Evolutionary conservation across 2,113 vertebrate species (phyloP).

Genomic region (Hypanus sabinus): DNA sequence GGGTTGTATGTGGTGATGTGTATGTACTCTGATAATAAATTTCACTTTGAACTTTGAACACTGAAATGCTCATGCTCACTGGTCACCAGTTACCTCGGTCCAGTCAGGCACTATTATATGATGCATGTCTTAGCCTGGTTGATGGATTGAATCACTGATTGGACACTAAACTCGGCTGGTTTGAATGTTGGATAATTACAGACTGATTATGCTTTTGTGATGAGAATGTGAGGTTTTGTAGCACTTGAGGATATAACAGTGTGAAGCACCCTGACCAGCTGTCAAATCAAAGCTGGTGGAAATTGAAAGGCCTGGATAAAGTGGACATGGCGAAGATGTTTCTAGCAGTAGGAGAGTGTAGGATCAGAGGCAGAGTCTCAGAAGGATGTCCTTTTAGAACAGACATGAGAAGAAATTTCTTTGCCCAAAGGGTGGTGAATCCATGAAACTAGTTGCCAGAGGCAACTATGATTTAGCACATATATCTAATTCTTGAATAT

Average conservation of each 20-base stretch:
- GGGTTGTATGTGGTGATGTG: too few relatives aligned
- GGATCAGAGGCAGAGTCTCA: too few relatives aligned
- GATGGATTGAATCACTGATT: background rate
- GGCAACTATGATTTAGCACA: too few relatives aligned
- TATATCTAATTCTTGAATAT: too few relatives aligned
- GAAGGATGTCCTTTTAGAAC: too few relatives aligned
- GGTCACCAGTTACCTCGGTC: background rate
- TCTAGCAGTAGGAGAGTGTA: too few relatives aligned
- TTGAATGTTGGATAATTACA: constrained; percentile 65
- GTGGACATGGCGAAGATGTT: too few relatives aligned
- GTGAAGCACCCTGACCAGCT: constrained; percentile 67
- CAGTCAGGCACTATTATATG: background rate
- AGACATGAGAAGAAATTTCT: too few relatives aligned
- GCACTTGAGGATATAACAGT: constrained; percentile 72
- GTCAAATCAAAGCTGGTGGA: constrained; percentile 78
- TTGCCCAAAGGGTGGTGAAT: too few relatives aligned
- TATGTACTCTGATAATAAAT: too few relatives aligned
- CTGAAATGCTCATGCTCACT: background rate
- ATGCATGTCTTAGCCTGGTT: background rate
- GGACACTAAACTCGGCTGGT: background rate
- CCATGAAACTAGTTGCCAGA: too few relatives aligned
- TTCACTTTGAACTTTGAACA: too few relatives aligned
- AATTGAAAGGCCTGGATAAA: background rate
- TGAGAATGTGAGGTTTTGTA: constrained; percentile 76
- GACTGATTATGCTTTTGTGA: constrained; percentile 75